Evolutionary conservation across 2,113 vertebrate species (phyloP).

Genomic region (Thomomys bottae): DNA sequence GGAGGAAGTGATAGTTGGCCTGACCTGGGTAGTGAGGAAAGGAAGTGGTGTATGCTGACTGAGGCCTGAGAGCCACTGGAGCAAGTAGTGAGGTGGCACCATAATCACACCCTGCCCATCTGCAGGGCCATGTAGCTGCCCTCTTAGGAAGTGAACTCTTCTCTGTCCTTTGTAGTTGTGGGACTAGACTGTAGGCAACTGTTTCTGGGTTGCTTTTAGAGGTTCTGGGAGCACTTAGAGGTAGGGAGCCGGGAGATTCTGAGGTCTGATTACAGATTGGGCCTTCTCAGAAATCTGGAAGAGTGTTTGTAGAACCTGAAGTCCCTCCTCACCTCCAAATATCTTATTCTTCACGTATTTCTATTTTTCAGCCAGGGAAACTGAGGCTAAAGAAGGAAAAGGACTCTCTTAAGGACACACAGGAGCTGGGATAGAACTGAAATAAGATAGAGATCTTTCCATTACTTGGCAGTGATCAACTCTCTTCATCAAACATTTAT

Average conservation of each 20-base stretch:
- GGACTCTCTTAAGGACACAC: neutral
- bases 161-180: neutral
- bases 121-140: neutral
- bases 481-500: slow-evolving; percentile 77
- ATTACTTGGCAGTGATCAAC: slow-evolving; percentile 57
- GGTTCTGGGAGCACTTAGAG: neutral
- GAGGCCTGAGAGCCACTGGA: neutral
- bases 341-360: slow-evolving; percentile 26
- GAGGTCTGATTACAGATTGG: neutral
- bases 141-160: neutral
- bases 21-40: neutral
- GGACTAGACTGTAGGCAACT: neutral
- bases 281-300: neutral
- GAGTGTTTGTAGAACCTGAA: slow-evolving; percentile 38
- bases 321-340: neutral
- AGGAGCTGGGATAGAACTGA: slow-evolving; percentile 28
- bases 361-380: slow-evolving; percentile 54
- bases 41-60: neutral
- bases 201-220: neutral
- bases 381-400: slow-evolving; percentile 21
- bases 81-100: neutral
- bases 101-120: neutral
- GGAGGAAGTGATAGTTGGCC: neutral
- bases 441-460: slow-evolving; percentile 62
- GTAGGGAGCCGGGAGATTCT: neutral